These are phyloP conservation scores for Hirtodrosophila alboralis DNA, from an alignment of 2,888 invertebrate species.

Conservation along the genomic window DNA sequence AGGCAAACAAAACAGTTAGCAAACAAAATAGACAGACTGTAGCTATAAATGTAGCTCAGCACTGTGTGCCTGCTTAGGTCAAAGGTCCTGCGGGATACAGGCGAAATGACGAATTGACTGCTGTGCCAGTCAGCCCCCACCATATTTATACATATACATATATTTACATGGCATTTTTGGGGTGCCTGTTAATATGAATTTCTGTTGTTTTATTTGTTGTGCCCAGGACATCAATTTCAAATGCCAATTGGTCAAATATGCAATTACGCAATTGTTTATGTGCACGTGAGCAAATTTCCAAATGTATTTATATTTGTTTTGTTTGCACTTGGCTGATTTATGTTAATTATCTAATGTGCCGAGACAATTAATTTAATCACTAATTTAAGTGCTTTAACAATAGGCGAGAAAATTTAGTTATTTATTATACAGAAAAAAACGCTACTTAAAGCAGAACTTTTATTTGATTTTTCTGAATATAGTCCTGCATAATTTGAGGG, in stretches of 20 bases:
- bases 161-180: too few relatives aligned
- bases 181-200: conserved; percentile 36
- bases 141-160: too few relatives aligned
- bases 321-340: conserved; percentile 59
- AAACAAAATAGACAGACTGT: conserved; percentile 34
- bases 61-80: conserved; percentile 27
- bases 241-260: conserved; percentile 67
- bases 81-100: conserved; percentile 31
- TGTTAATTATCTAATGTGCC: conserved; percentile 52
- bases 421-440: too few relatives aligned
- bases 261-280: conserved; percentile 65
- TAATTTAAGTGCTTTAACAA: too few relatives aligned
- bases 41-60: conserved; percentile 5
- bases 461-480: too few relatives aligned
- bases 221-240: conserved; percentile 65
- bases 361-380: conserved; percentile 60
- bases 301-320: conserved; percentile 29
- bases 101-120: conserved; percentile 24
- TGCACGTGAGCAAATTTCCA: conserved; percentile 31
- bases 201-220: conserved; percentile 1
- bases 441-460: too few relatives aligned
- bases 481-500: too few relatives aligned
- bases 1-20: conserved; percentile 60
- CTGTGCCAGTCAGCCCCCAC: too few relatives aligned
- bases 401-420: too few relatives aligned